Percentiles rank a stretch among this genome's conserved stretches.
phyloP scores from a whole-genome alignment of 2,888 invertebrate species.

The Parnassius mnemosyne region DNA sequence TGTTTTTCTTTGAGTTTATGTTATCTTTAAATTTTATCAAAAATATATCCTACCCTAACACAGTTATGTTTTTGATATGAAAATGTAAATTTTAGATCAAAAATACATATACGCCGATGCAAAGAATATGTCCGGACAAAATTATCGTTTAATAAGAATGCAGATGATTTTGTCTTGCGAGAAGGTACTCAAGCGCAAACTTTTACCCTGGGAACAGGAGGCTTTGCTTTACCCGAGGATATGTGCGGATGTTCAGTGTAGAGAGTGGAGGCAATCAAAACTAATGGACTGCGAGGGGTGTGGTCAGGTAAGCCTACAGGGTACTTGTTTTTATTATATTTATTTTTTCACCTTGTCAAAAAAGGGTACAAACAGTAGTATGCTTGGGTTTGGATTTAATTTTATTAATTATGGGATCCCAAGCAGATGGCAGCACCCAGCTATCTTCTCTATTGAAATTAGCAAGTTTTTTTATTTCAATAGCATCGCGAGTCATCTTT shows the following conservation, averaged over 20 bases:
- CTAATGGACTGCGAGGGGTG: constrained; percentile 80
- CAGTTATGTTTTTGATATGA: neutral
- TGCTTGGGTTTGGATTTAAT: too few species aligned
- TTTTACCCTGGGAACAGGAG: constrained; percentile 85
- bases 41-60: neutral
- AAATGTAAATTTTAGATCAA: constrained; percentile 54
- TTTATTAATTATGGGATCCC: too few species aligned
- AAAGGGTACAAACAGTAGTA: too few species aligned
- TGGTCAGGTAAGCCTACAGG: constrained; percentile 65
- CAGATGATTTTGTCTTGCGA: constrained; percentile 82
- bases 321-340: too few species aligned
- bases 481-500: too few species aligned
- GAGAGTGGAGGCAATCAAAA: constrained; percentile 72
- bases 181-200: constrained; percentile 75
- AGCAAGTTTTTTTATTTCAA: too few species aligned
- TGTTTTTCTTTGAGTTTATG: neutral
- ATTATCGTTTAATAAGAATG: constrained; percentile 83
- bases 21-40: neutral
- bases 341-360: too few species aligned
- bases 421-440: too few species aligned
- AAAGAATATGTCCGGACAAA: constrained; percentile 74
- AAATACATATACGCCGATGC: constrained; percentile 77
- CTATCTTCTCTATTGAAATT: too few species aligned
- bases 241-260: constrained; percentile 78
- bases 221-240: constrained; percentile 84